These are phyloP conservation scores for Nasonia vitripennis DNA, from an alignment of 1,140 invertebrate genomes.

Conservation along the genomic window DNA sequence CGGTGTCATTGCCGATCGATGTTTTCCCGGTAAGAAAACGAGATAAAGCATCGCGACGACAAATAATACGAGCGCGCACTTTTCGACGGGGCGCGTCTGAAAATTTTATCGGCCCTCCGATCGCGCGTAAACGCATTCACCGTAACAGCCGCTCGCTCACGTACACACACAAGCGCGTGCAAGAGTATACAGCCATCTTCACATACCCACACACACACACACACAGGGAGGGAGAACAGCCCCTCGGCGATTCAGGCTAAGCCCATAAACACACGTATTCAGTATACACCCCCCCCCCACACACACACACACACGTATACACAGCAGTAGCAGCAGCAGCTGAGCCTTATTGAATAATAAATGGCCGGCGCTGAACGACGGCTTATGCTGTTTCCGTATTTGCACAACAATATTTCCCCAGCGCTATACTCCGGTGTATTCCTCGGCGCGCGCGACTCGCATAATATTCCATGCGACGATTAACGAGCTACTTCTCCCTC, in stretches of 20 bases:
- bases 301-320: not conserved
- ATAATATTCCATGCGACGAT: constrained; percentile 26
- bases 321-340: not conserved
- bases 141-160: not conserved
- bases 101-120: not conserved
- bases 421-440: not conserved
- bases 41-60: not conserved
- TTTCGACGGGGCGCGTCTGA: not conserved
- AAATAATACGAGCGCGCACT: not conserved
- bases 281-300: not conserved
- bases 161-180: not conserved
- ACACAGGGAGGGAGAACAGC: not conserved
- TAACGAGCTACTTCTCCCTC: constrained; percentile 6
- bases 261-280: constrained; percentile 14
- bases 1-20: not conserved
- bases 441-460: not conserved
- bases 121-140: constrained; percentile 7
- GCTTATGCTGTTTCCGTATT: constrained; percentile 42
- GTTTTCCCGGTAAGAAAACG: not conserved
- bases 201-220: not conserved
- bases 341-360: constrained; percentile 51
- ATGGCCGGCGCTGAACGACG: constrained; percentile 34
- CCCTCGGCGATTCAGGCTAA: not conserved
- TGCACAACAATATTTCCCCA: constrained; percentile 44
- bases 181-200: not conserved